Base-by-base conservation (phyloP, 2,797 vertebrate species). In the Channallabes apus region DNA sequence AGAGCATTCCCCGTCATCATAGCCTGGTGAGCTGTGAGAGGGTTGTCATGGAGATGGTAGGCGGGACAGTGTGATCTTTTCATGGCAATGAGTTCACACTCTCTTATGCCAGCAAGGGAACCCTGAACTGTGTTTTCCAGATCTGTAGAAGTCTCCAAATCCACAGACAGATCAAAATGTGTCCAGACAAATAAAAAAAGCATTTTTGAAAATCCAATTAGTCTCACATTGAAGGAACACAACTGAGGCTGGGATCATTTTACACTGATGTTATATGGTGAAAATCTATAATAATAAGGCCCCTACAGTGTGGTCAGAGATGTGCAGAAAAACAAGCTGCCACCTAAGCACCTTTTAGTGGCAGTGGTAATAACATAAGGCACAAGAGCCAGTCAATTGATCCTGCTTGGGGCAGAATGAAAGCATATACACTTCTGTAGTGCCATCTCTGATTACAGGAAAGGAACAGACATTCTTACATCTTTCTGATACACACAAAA, bases 11-110 rank as follows among this genome's bases (percentile, higher is more conserved):
- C 89, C 82, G 76, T 92, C 90, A 91, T 91, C 89, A 89, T 83
- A 90, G 87, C 88, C 91, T 90, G 84, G 88, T 90, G 79, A 84
- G 81, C 69, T 14, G 78, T 75, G 87, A 91, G 90, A 88, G 83
- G 89, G 92, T 94, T 91, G 90, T 91, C 92, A 94, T 93, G 92
- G 89, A 87, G 82, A 94, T 91, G 41, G 87, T 46, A 84, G 91
- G 87, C 67, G 80, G 87, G 85, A 90, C 86, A 80, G 90, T 92
- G 89, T 83, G 90, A 91, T 92, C 35, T 92, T 91, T 87, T 84
- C 17, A 89, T 86, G 87, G 92, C 88, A 90, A 90, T 91, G 88
- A 82, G 88, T 91, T 92, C 87, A 91, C 90, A 91, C 61, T 29
- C 82, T 79, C 24, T 72, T 83, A 32, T 86, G 86, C 86, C 76